phyloP scores from a whole-genome alignment of 64 coral and sea anemone species.

The Actinia tenebrosa region DNA sequence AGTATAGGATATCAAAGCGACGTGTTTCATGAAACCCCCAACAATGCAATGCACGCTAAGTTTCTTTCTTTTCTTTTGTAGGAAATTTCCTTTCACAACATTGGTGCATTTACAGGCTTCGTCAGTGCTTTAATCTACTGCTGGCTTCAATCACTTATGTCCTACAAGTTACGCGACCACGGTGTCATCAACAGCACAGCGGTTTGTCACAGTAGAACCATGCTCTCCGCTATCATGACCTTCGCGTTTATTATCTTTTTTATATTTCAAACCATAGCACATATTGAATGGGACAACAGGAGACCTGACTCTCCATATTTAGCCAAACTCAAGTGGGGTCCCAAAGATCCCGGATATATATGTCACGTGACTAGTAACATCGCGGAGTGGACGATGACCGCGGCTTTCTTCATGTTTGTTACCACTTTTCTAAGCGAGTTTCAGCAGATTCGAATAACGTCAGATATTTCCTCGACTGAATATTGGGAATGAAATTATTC shows the following conservation, averaged over 20 bases:
- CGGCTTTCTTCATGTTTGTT: constrained; percentile 62
- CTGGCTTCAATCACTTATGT: constrained; percentile 86
- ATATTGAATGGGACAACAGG: constrained; percentile 44
- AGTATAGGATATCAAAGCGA: too few species aligned
- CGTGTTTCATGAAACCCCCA: neutral
- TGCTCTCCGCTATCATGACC: constrained; percentile 59
- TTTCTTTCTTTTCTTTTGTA: neutral
- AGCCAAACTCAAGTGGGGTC: constrained; percentile 75
- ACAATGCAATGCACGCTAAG: neutral
- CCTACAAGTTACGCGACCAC: constrained; percentile 79
- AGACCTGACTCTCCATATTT: constrained; percentile 60
- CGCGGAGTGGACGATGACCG: constrained; percentile 72
- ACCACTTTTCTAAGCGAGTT: constrained; percentile 74
- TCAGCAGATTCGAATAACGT: constrained; percentile 76
- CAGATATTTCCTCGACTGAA: constrained; percentile 81
- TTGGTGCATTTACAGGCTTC: constrained; percentile 66
- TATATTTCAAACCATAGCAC: constrained; percentile 47
- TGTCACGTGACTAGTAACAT: constrained; percentile 62
- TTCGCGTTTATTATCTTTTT: constrained; percentile 60
- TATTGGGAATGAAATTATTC: constrained; percentile 44
- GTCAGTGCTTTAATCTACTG: constrained; percentile 61
- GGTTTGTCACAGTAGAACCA: constrained; percentile 72
- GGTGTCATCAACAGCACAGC: constrained; percentile 90
- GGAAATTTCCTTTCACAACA: constrained; percentile 69
- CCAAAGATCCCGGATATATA: constrained; percentile 70